Evolutionary conservation across 1,140 invertebrate genomes (phyloP), one percentile per base, ranked within the genome.

Genomic region (Odontomachus brunneus): DNA sequence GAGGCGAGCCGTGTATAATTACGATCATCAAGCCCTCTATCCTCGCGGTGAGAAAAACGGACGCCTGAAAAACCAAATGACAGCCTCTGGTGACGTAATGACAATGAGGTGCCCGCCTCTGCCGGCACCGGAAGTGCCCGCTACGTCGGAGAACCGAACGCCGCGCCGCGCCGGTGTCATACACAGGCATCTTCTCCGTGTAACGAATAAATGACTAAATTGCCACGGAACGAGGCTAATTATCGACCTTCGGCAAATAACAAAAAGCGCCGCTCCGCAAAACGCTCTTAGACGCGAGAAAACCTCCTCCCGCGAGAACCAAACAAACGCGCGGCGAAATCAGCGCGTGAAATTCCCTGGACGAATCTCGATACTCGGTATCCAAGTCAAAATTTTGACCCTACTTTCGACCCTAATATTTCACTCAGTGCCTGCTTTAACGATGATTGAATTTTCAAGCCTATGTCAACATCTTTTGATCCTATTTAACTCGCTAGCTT

Each of bases 21-120:
- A 87, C 63, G 82, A 88, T 89, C 84, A 75, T 89, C 84, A 84
- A 82, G 65, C 73, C 73, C 48, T 83, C 82, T 84, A 81, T 89
- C 60, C 72, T 33, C 81, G 55, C 82, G 87, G 84, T 83, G 88
- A 88, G 88, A 89, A 83, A 86, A 89, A 89, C 88, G 82, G 87
- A 89, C 78, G 88, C 76, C 78, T 88, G 67, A 89, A 89, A 89
- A 88, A 89, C 33, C 75, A 88, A 88, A 89, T 89, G 86, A 89
- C 88, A 89, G 86, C 29, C 80, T 89, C 83, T 83, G 83, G 88
- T 89, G 89, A 89, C 80, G 89, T 90, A 90, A 90, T 89, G 87
- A 90, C 87, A 89, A 90, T 90, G 86, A 89, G 86, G 57, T 85
- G 60, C 71, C 72, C 69, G 84, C 76, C 83, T 87, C 51, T 69